Conservation (phyloP, 2,797 vertebrate genomes). For the Gadopsis marmoratus region DNA sequence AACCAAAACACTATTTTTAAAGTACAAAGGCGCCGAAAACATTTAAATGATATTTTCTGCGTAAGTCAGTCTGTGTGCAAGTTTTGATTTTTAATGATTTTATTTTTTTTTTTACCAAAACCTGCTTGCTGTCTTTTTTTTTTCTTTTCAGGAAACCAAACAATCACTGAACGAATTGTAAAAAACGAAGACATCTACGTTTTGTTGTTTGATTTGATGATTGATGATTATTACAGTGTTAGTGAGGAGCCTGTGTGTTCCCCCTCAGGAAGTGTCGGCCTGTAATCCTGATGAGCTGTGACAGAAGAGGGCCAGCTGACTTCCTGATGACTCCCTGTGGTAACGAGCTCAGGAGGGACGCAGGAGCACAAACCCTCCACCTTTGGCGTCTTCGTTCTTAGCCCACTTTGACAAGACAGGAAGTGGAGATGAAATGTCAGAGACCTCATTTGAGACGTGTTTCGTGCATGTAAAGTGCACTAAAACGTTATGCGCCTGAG, state of each 20-base stretch:
- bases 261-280: slow-evolving; percentile 12
- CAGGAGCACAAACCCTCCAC: slow-evolving; percentile 20
- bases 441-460: not conserved
- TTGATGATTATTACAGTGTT: not conserved
- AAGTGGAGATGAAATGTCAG: not conserved
- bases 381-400: slow-evolving; percentile 25
- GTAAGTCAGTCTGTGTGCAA: too few species aligned
- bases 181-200: too few species aligned
- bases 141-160: too few species aligned
- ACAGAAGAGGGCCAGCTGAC: slow-evolving; percentile 63
- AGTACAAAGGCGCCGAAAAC: too few species aligned
- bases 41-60: too few species aligned
- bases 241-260: not conserved
- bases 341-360: slow-evolving; percentile 69
- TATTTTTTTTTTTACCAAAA: too few species aligned
- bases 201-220: slow-evolving; percentile 2
- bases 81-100: too few species aligned
- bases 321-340: slow-evolving; percentile 64
- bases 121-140: too few species aligned
- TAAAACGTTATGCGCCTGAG: not conserved
- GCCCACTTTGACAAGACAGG: slow-evolving; percentile 32
- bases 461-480: not conserved
- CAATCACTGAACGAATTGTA: too few species aligned
- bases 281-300: slow-evolving; percentile 71
- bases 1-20: too few species aligned